phyloP scores from a whole-genome alignment of 2,888 invertebrate genomes.

The Eristalinus sepulchralis region DNA sequence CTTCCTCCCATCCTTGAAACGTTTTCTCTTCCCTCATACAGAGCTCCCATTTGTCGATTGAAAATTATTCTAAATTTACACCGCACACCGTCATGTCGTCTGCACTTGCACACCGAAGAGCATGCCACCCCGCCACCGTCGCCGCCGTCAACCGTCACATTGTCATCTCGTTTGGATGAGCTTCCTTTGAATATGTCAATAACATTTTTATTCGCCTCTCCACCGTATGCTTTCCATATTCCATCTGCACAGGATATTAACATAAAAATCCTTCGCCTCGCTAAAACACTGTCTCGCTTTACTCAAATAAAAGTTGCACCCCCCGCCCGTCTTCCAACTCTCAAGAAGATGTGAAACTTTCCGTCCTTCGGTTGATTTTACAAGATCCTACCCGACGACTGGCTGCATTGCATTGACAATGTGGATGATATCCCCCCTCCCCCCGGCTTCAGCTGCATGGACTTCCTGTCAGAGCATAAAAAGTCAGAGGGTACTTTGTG shows the following conservation, averaged over 20 bases:
- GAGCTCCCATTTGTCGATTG: neutral
- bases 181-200: constrained; percentile 62
- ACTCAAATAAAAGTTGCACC: constrained; percentile 47
- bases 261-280: constrained; percentile 47
- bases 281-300: constrained; percentile 49
- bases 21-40: no score
- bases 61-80: neutral
- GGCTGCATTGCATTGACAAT: constrained; percentile 61
- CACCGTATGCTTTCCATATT: constrained; percentile 6
- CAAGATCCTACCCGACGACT: constrained; percentile 34
- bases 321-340: no score
- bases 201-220: constrained; percentile 36
- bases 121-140: neutral
- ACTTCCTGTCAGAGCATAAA: constrained; percentile 27
- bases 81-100: neutral
- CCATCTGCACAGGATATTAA: constrained; percentile 54
- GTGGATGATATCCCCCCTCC: constrained; percentile 48
- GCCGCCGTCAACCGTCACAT: neutral
- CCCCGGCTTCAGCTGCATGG: constrained; percentile 19
- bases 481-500: constrained; percentile 48
- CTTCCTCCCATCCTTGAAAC: no score
- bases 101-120: neutral
- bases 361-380: constrained; percentile 25
- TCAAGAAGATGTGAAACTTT: neutral
- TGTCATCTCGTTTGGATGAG: constrained; percentile 19